phyloP scores from a whole-genome alignment of 2,797 vertebrate genomes.

The Melanotaenia nigrans region DNA sequence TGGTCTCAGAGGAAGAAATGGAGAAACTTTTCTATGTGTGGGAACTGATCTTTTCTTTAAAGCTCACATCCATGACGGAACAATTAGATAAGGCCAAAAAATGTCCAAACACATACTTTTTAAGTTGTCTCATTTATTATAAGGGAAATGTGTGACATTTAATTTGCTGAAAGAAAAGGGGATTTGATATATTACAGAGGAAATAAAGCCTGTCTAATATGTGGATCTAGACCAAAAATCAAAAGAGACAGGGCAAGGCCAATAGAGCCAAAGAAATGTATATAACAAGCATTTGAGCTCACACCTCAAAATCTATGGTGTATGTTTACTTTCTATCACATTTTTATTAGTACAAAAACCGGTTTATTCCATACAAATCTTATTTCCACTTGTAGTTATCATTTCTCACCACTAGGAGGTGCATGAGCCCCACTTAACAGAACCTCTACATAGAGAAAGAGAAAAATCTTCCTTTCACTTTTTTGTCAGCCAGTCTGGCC shows the following conservation, averaged over 20 bases:
- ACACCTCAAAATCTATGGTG: not conserved
- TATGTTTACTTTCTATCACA: not conserved
- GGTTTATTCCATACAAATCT: not conserved
- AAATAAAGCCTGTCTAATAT: slow-evolving; percentile 18
- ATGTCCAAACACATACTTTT: not conserved
- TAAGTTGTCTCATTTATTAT: not conserved
- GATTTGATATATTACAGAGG: not conserved
- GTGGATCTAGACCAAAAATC: not conserved
- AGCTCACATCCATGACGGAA: not conserved
- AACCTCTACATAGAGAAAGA: not conserved
- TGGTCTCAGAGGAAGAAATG: slow-evolving; percentile 16
- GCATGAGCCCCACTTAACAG: slow-evolving; percentile 17
- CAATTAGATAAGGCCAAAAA: not conserved
- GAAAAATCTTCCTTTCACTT: not conserved
- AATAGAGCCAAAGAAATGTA: not conserved
- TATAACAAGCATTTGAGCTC: not conserved
- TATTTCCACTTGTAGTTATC: not conserved
- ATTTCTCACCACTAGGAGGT: slow-evolving; percentile 57
- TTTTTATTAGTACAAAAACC: not conserved
- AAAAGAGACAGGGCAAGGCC: not conserved
- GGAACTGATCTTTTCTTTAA: slow-evolving; percentile 9
- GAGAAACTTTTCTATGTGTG: slow-evolving; percentile 27
- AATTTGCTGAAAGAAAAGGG: not conserved
- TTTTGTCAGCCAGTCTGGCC: not conserved
- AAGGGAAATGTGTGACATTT: not conserved